Base-by-base conservation (phyloP, 2,888 invertebrate genomes). In the Ophraella communa region DNA sequence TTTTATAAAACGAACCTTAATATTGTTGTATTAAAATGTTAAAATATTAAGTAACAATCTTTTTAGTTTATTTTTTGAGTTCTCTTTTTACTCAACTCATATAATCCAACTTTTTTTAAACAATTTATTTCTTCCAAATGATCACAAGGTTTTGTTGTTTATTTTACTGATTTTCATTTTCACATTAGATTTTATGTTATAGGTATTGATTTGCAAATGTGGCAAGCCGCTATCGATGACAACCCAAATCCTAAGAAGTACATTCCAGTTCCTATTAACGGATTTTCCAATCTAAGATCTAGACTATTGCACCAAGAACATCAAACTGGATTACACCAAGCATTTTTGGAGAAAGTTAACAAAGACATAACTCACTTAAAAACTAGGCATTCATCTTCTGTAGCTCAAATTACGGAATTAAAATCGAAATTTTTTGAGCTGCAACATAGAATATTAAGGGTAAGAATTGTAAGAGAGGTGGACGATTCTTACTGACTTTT, bases 151-250 rank as follows among this genome's bases (percentile, higher is more conserved):
- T n/a, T n/a, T n/a, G n/a, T n/a, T n/a, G n/a, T n/a, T n/a, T n/a
- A n/a, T n/a, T n/a, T n/a, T n/a, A n/a, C n/a, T n/a, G n/a, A n/a
- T n/a, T n/a, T n/a, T n/a, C n/a, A n/a, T n/a, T n/a, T n/a, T n/a
- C n/a, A n/a, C n/a, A n/a, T n/a, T n/a, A n/a, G n/a, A n/a, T n/a
- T n/a, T n/a, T n/a, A n/a, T n/a, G n/a, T n/a, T 78, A 62, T 80
- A 89, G 93, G 96, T n/a, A 92, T 98, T 77, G 96, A 97, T 81
- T 89, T 91, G 52, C 86, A 95, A 66, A 85, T 98, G 74, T 99
- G 99, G 99, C 91, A 93, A 76, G 97, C 98, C 81, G 98, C 98
- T 0, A 95, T 96, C 77, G 84, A 91, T 24, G 97, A 98, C 78
- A 99, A 99, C 84, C 99, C 98, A 0, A 94, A 98, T 81, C 89